phyloP scores from a whole-genome alignment of 2,888 invertebrate genomes.

The Orthosia cruda region DNA sequence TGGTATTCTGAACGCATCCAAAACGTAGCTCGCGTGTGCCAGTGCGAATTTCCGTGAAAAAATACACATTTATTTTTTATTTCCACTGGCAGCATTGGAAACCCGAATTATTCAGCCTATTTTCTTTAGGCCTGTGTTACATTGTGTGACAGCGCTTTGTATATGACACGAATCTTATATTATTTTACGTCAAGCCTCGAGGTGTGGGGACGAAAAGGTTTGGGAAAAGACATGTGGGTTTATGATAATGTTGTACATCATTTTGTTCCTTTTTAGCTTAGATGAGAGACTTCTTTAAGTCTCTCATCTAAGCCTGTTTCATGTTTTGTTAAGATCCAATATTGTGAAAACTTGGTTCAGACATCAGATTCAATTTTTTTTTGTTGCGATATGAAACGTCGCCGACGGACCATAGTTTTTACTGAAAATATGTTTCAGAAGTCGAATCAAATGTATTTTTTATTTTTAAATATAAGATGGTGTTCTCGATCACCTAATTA shows the following conservation, averaged over 20 bases:
- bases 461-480: neutral
- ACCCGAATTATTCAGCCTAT: conserved; percentile 56
- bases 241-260: conserved; percentile 49
- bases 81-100: conserved; percentile 35
- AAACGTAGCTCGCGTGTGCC: conserved; percentile 71
- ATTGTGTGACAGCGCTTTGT: conserved; percentile 47
- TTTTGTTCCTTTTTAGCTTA: conserved; percentile 26
- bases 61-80: conserved; percentile 41
- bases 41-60: conserved; percentile 71
- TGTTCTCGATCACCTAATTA: conserved; percentile 21
- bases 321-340: conserved; percentile 19
- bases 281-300: conserved; percentile 30
- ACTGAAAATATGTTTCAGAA: conserved; percentile 1
- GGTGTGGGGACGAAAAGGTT: conserved; percentile 39
- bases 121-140: conserved; percentile 46
- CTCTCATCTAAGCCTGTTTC: conserved; percentile 19
- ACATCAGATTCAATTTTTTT: neutral
- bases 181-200: conserved; percentile 48
- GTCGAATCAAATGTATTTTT: neutral
- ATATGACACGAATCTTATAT: conserved; percentile 52
- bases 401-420: neutral
- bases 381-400: neutral
- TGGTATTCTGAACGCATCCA: conserved; percentile 77
- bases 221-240: conserved; percentile 52
- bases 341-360: neutral